These are phyloP conservation scores for Apistogramma diplotaenia DNA, from an alignment of 2,113 vertebrate species.

Conservation along the genomic window DNA sequence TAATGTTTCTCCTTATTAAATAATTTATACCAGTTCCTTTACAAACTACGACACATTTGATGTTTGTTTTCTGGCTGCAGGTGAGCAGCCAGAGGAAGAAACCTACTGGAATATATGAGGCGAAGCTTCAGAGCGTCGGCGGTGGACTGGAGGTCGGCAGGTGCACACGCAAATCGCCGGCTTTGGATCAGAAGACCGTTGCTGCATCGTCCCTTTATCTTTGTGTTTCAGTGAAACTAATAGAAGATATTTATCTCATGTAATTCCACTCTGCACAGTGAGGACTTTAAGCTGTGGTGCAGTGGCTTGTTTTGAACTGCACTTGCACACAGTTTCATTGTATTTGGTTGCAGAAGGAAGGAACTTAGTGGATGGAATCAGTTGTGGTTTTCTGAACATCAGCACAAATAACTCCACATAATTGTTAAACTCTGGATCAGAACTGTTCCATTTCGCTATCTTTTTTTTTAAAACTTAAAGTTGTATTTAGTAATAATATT, in stretches of 20 bases:
- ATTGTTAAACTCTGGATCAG: not conserved
- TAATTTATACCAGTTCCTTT: not conserved
- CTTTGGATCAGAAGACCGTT: not conserved
- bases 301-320: not conserved
- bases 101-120: slow-evolving; percentile 45
- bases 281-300: not conserved
- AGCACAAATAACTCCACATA: not conserved
- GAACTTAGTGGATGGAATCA: not conserved
- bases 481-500: not conserved
- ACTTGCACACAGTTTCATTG: not conserved
- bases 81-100: slow-evolving; percentile 5
- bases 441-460: not conserved
- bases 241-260: not conserved
- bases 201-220: not conserved
- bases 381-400: not conserved
- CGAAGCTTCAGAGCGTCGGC: not conserved
- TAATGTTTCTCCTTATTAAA: fast-evolving
- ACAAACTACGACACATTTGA: not conserved
- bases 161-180: not conserved
- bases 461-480: not conserved
- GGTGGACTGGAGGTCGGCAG: not conserved
- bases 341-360: not conserved
- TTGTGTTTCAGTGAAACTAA: not conserved
- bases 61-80: slow-evolving; percentile 48
- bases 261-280: not conserved